phyloP scores from a whole-genome alignment of 2,797 vertebrate species.

The Arnoldichthys spilopterus region DNA sequence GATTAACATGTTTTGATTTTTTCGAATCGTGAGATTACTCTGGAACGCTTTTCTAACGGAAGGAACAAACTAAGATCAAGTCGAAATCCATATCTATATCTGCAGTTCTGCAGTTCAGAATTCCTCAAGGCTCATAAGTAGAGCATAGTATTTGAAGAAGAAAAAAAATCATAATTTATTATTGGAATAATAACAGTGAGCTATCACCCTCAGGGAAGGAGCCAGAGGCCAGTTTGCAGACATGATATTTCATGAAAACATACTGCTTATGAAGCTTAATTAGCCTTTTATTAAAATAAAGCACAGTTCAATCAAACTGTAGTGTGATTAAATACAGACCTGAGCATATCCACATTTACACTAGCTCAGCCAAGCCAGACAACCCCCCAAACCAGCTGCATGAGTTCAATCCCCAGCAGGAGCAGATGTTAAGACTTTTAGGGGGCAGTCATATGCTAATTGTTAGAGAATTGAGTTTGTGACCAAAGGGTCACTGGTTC shows the following conservation, averaged over 20 bases:
- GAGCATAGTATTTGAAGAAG: not conserved
- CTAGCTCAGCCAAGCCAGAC: not conserved
- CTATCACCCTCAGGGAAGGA: not conserved
- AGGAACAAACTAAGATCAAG: not conserved
- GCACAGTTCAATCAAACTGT: not conserved
- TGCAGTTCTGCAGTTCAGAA: not conserved
- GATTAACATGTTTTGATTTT: not conserved
- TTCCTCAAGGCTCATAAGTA: not conserved
- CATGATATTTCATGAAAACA: conserved; percentile 3
- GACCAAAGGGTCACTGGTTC: too few species aligned
- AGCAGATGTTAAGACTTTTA: too few species aligned
- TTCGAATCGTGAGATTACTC: not conserved
- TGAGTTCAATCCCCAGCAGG: too few species aligned
- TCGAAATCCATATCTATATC: not conserved
- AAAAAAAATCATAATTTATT: not conserved
- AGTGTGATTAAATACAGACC: not conserved
- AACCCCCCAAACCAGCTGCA: too few species aligned
- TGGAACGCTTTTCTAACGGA: not conserved
- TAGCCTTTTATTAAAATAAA: conserved; percentile 6
- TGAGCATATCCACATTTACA: conserved; percentile 1
- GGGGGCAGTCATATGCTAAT: too few species aligned
- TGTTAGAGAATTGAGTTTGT: too few species aligned
- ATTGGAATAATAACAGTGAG: not conserved
- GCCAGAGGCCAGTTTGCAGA: conserved; percentile 18
- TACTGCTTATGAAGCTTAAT: not conserved